A percentile compares a stretch with the other conserved stretches of the same genome.
Conservation (phyloP, 1,140 invertebrate genomes). For the Brachionus paranguensis region DNA sequence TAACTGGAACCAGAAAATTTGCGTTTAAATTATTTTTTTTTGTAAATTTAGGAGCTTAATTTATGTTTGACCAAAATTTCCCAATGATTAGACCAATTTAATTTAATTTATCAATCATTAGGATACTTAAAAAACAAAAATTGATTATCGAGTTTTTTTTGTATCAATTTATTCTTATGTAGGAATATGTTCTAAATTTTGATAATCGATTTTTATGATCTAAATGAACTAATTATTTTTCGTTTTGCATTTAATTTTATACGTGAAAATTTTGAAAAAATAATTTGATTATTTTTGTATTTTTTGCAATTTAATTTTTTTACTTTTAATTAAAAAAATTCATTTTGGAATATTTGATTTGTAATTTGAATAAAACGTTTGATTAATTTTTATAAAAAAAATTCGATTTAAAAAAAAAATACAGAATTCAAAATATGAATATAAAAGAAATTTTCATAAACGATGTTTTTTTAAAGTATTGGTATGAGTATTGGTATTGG, state of each 20-base stretch:
- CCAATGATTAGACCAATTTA: constrained; percentile 16
- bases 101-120: constrained; percentile 28
- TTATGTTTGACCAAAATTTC: constrained; percentile 30
- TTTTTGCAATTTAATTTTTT: not conserved
- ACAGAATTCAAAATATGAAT: no score
- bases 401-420: no score
- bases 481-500: no score
- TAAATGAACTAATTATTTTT: not conserved
- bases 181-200: not conserved
- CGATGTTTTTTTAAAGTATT: no score
- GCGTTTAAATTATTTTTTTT: constrained; percentile 39
- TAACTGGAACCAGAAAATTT: not conserved
- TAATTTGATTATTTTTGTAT: not conserved
- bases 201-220: not conserved
- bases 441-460: no score
- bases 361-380: not conserved
- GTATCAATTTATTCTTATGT: not conserved
- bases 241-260: not conserved
- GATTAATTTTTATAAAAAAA: not conserved
- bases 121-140: not conserved
- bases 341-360: not conserved
- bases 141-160: not conserved
- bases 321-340: not conserved
- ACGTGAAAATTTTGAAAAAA: not conserved
- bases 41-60: constrained; percentile 36